Conservation (phyloP, 2,797 vertebrate species). For the Centropyge bicolor region DNA sequence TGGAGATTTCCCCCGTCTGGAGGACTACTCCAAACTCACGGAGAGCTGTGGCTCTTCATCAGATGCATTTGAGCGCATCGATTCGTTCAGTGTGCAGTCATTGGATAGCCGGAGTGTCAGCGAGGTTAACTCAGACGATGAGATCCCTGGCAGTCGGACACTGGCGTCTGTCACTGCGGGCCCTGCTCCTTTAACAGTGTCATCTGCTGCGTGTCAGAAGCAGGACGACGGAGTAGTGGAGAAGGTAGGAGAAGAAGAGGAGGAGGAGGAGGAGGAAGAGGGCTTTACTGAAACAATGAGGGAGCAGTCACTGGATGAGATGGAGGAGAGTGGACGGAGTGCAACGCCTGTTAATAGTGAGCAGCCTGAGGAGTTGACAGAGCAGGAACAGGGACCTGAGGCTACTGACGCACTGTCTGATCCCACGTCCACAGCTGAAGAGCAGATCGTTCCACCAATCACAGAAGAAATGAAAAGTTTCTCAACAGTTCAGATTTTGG, state of each 20-base stretch:
- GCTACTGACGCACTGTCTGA: constrained; percentile 53
- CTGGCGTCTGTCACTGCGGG: constrained; percentile 86
- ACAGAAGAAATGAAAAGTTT: constrained; percentile 82
- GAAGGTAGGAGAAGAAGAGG: constrained; percentile 45
- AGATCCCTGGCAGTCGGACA: constrained; percentile 90
- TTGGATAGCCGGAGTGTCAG: constrained; percentile 97
- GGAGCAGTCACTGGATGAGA: constrained; percentile 90
- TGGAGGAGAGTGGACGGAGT: constrained; percentile 98
- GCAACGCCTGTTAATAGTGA: constrained; percentile 97
- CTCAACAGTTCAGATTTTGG: constrained; percentile 86
- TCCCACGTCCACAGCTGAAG: constrained; percentile 37
- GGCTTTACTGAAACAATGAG: constrained; percentile 78
- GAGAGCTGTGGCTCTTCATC: constrained; percentile 97
- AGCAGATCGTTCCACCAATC: constrained; percentile 65
- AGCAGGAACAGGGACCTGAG: constrained; percentile 71
- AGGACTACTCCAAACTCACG: constrained; percentile 96
- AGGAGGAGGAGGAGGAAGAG: constrained; percentile 75
- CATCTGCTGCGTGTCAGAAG: constrained; percentile 62
- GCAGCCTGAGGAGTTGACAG: constrained; percentile 89
- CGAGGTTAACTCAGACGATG: constrained; percentile 98
- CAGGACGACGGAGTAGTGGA: constrained; percentile 63
- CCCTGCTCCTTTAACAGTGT: constrained; percentile 70
- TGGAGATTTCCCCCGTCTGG: constrained; percentile 90
- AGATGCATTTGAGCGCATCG: constrained; percentile 98
- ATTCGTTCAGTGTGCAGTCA: constrained; percentile 97